Evolutionary conservation across 2,888 invertebrate species (phyloP).

Genomic region (Fragum whitleyi): DNA sequence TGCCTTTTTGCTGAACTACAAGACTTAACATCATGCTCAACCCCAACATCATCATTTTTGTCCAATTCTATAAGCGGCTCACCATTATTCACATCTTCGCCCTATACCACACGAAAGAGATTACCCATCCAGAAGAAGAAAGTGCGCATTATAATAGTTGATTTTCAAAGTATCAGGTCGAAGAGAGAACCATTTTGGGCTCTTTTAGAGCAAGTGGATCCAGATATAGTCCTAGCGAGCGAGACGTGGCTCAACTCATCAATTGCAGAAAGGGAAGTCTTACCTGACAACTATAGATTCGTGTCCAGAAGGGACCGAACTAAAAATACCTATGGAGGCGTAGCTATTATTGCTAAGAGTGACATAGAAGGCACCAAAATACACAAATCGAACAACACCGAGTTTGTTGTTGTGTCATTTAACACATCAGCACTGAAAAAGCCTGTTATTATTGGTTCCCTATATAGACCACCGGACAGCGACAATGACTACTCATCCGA

Average conservation of each 20-base stretch:
- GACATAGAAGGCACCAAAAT: constrained; percentile 41
- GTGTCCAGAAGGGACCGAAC: constrained; percentile 23
- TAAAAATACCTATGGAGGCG: constrained; percentile 28
- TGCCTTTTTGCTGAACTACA: no score
- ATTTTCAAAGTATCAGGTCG: constrained; percentile 46
- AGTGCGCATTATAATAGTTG: constrained; percentile 26
- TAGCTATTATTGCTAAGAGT: constrained; percentile 41
- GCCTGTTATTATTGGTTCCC: no score
- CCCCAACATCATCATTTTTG: no score
- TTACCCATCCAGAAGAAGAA: constrained; percentile 22
- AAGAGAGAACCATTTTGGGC: constrained; percentile 49
- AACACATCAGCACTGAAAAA: no score
- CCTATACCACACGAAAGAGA: no score
- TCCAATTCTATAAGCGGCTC: no score
- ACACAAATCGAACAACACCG: not conserved
- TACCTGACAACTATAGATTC: constrained; percentile 36
- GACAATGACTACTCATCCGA: no score
- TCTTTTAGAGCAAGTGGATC: constrained; percentile 35
- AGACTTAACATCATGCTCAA: no score
- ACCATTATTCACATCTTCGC: no score
- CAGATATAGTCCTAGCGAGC: constrained; percentile 39
- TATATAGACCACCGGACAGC: no score
- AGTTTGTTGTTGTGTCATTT: not conserved
- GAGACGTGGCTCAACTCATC: constrained; percentile 32
- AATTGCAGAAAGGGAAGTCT: constrained; percentile 37